Percentiles rank a stretch among this genome's conserved stretches.
Conservation (phyloP, 2,113 vertebrate species). For the Melanerpes formicivorus region DNA sequence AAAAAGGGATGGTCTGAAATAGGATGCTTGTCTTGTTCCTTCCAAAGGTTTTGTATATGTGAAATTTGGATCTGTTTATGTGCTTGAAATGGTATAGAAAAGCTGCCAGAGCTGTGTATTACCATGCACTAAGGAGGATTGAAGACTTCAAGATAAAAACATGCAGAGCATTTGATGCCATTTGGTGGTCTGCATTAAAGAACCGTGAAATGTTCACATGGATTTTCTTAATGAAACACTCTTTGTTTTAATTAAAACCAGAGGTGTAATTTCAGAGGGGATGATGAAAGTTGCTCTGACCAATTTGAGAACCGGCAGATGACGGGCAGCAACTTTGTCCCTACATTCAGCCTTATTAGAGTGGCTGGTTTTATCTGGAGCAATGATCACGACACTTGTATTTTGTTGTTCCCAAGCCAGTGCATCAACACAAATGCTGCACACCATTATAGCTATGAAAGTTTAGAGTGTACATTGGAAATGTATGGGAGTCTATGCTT, state of each 20-base stretch:
- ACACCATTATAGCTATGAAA: background rate
- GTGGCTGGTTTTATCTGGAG: background rate
- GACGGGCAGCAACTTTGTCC: background rate
- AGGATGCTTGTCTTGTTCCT: background rate
- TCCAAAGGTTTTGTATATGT: background rate
- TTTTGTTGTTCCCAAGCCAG: background rate
- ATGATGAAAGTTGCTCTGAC: background rate
- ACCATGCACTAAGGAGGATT: background rate
- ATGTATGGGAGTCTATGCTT: rapidly evolving
- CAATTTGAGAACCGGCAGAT: background rate
- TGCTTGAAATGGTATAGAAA: background rate
- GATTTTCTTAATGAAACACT: background rate
- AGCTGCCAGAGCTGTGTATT: background rate
- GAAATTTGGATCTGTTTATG: background rate
- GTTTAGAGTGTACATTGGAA: background rate
- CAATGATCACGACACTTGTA: background rate
- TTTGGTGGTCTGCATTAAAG: slow-evolving; percentile 42
- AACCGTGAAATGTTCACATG: background rate
- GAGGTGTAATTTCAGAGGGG: background rate
- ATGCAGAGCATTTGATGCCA: background rate
- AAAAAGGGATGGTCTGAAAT: background rate
- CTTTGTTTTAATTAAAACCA: background rate
- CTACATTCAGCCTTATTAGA: background rate
- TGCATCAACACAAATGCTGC: background rate
- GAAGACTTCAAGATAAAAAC: slow-evolving; percentile 40